phyloP scores from a whole-genome alignment of 2,113 vertebrate species.

The Aleadryas rufinucha region DNA sequence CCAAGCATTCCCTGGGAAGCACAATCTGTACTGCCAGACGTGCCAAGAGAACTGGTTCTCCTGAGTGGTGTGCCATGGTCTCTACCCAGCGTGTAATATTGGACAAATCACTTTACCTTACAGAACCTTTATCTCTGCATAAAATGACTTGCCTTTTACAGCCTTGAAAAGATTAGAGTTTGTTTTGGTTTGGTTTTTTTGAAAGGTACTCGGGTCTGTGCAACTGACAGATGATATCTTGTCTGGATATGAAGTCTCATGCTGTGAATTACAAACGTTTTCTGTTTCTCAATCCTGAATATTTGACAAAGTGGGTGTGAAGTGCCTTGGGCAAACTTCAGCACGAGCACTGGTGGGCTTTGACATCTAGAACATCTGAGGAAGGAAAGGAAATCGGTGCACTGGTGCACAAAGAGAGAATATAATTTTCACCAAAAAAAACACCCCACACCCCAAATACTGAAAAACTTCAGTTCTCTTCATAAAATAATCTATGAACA shows the following conservation, averaged over 20 bases:
- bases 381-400: not conserved
- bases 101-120: not conserved
- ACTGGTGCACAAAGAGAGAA: not conserved
- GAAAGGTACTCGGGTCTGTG: not conserved
- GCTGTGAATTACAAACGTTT: not conserved
- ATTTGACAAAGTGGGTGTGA: conserved; percentile 17
- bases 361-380: not conserved
- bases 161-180: not conserved
- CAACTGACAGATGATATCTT: not conserved
- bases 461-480: not conserved
- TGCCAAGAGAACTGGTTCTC: not conserved
- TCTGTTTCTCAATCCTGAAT: not conserved
- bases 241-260: conserved; percentile 4
- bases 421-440: not conserved
- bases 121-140: not conserved
- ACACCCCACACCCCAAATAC: not conserved
- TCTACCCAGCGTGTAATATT: not conserved
- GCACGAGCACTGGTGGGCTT: not conserved
- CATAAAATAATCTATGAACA: not conserved
- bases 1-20: not conserved
- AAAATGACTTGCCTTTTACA: not conserved
- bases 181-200: not conserved
- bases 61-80: not conserved
- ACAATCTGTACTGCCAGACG: conserved; percentile 1
- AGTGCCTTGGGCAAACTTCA: not conserved